phyloP scores from a whole-genome alignment of 1,140 invertebrate species.

The Drosophila mojavensis region DNA sequence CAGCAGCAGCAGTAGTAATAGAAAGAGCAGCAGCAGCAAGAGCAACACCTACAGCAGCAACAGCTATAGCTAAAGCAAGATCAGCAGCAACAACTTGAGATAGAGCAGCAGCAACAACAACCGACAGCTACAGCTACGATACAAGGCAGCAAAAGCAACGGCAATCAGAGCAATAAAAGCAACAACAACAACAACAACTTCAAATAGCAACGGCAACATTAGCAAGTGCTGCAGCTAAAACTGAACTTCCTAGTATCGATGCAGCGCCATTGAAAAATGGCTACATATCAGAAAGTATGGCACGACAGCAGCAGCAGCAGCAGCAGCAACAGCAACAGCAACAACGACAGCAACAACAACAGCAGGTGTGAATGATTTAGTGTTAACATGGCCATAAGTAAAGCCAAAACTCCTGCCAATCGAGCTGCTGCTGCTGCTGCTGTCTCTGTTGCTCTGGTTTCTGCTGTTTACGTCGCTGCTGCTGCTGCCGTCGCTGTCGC shows the following conservation, averaged over 20 bases:
- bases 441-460: slow-evolving; percentile 20
- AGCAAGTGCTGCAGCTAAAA: slow-evolving; percentile 27
- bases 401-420: slow-evolving; percentile 53
- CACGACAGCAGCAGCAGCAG: slow-evolving; percentile 9
- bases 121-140: not conserved
- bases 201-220: not conserved
- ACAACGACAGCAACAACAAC: slow-evolving; percentile 16
- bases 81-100: not conserved
- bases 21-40: too few species aligned
- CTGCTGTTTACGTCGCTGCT: slow-evolving; percentile 25
- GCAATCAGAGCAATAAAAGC: not conserved
- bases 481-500: slow-evolving; percentile 2
- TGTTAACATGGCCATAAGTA: slow-evolving; percentile 73
- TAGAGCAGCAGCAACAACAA: slow-evolving; percentile 3
- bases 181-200: slow-evolving; percentile 5
- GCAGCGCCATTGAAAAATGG: slow-evolving; percentile 63
- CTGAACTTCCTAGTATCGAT: slow-evolving; percentile 66
- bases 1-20: too few species aligned
- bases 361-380: slow-evolving; percentile 76
- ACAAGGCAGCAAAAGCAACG: too few species aligned
- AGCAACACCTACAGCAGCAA: slow-evolving; percentile 3
- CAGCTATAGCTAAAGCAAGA: not conserved
- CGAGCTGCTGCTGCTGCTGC: slow-evolving; percentile 11
- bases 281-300: slow-evolving; percentile 41
- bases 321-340: slow-evolving; percentile 18